Base-by-base conservation (phyloP, 2,797 vertebrate species). In the Phalanger gymnotis region DNA sequence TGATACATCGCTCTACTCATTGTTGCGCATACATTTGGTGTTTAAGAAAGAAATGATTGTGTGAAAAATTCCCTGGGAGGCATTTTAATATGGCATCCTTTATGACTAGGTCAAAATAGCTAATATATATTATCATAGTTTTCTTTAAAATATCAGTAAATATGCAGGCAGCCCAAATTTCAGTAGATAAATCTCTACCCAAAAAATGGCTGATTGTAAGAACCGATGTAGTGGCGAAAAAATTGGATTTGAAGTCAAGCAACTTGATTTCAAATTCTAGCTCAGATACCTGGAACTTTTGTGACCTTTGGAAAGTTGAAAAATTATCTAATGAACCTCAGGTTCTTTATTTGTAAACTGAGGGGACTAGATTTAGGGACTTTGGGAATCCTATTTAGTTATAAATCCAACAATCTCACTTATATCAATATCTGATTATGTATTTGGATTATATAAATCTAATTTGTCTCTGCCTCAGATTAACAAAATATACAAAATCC, bases 11-110 rank as follows among this genome's bases (percentile, higher is more conserved):
- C 87, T 81, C 2, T 40, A 3, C 28, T 56, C n/a, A 40, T 40
- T 31, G 10, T 22, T 66, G 94, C 61, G 11, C n/a, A 87, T n/a
- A 28, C 90, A 53, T 11, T 56, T 51, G 25, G 16, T 54, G 40
- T n/a, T 90, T 9, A 94, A 10, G 25, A 52, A 22, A 1, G 10
- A 92, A 93, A 92, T 93, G 54, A 61, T 91, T 94, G 19, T 93
- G 96, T 96, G 96, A 47, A 94, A 98, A 91, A 90, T 91, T 91
- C 22, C 54, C 91, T 3, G 28, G 52, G 92, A 95, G 92, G 0
- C 1, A 2, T 93, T 2, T 92, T 96, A 94, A 53, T 53, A 16
- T 89, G 94, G 53, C 57, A 40, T 25, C 61, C 87, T 94, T 58
- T 95, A 93, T 96, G 7, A n/a, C 90, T 90, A 4, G 31, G 34